Evolutionary conservation across 2,888 invertebrate genomes (phyloP).

Genomic region (Pollenia labialis): DNA sequence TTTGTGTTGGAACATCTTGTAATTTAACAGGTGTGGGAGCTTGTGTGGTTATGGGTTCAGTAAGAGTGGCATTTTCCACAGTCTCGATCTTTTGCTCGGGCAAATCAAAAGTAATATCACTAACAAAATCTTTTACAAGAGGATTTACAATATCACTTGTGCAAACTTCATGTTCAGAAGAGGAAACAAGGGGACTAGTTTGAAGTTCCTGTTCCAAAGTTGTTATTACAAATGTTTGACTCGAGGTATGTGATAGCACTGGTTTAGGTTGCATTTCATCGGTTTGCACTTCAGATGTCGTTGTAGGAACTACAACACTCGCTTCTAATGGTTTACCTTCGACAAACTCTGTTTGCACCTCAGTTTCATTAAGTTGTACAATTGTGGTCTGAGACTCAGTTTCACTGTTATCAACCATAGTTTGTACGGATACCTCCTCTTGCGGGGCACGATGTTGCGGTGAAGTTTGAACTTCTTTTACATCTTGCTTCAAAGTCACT

Average conservation of each 20-base stretch:
- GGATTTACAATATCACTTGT: conserved; percentile 81
- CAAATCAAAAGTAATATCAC: conserved; percentile 81
- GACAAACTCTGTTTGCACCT: conserved; percentile 80
- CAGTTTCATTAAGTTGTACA: conserved; percentile 81
- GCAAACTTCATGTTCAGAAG: conserved; percentile 75
- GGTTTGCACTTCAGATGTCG: conserved; percentile 80
- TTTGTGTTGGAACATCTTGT: conserved; percentile 77
- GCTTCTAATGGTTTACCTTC: conserved; percentile 67
- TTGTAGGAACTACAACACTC: conserved; percentile 71
- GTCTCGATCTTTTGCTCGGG: conserved; percentile 76
- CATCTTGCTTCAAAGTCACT: conserved; percentile 79
- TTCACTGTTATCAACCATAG: conserved; percentile 80
- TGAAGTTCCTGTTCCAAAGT: conserved; percentile 82
- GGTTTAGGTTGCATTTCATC: conserved; percentile 73
- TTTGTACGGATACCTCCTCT: conserved; percentile 81
- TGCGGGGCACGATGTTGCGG: conserved; percentile 78
- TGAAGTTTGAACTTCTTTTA: conserved; percentile 85
- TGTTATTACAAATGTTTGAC: conserved; percentile 78
- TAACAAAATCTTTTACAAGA: conserved; percentile 82
- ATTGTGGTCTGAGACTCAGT: conserved; percentile 82
- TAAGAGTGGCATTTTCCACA: conserved; percentile 78
- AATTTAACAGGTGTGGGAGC: conserved; percentile 76
- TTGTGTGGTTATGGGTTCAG: conserved; percentile 78
- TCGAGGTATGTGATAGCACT: conserved; percentile 79
- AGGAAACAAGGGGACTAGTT: conserved; percentile 80